Evolutionary conservation across 2,113 vertebrate genomes (phyloP).

Genomic region (Gobius niger): DNA sequence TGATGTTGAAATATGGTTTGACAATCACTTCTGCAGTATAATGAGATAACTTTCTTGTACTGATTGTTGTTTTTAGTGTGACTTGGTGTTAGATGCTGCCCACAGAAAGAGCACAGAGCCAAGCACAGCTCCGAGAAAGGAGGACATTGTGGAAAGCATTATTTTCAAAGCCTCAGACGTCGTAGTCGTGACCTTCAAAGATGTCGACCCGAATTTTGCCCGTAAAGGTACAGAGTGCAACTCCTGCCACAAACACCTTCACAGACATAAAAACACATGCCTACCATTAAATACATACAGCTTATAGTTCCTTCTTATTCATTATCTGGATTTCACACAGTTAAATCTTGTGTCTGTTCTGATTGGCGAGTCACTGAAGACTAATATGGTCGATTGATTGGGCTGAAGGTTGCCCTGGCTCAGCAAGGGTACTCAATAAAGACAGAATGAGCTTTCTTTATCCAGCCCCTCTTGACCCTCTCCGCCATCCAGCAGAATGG

Average conservation of each 20-base stretch:
- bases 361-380: slow-evolving; percentile 45
- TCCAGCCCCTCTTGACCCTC: slow-evolving; percentile 39
- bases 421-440: slow-evolving; percentile 54
- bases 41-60: too few relatives aligned
- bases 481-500: slow-evolving; percentile 30
- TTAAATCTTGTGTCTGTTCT: slow-evolving; percentile 44
- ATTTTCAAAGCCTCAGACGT: slow-evolving; percentile 97
- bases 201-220: slow-evolving; percentile 95
- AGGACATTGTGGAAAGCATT: slow-evolving; percentile 97
- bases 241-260: too few relatives aligned
- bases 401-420: slow-evolving; percentile 46
- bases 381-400: slow-evolving; percentile 58
- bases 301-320: slow-evolving; percentile 36
- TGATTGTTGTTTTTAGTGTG: slow-evolving; percentile 80
- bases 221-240: slow-evolving; percentile 84
- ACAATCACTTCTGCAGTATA: too few relatives aligned
- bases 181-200: slow-evolving; percentile 95
- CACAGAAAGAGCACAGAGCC: slow-evolving; percentile 91
- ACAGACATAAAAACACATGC: not conserved
- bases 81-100: slow-evolving; percentile 95
- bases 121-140: slow-evolving; percentile 85
- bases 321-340: slow-evolving; percentile 33
- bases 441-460: slow-evolving; percentile 41
- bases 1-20: too few relatives aligned
- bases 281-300: slow-evolving; percentile 19